Evolutionary conservation across 2,113 vertebrate species (phyloP).

Genomic region (Trogon melanurus): DNA sequence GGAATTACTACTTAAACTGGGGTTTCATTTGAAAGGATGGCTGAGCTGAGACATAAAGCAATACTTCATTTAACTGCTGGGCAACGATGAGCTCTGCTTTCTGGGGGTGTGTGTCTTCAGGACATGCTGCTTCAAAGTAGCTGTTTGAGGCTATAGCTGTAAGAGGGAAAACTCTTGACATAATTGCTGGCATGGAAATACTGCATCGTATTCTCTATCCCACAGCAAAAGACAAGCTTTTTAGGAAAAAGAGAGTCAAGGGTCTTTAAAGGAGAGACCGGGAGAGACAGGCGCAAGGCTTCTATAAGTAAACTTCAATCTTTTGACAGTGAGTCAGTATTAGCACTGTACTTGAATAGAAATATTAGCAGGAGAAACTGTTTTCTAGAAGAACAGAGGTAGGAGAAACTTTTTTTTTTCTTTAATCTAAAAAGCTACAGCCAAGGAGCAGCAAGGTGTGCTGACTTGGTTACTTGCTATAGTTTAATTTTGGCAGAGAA

Average conservation of each 20-base stretch:
- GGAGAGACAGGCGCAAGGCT: neutral
- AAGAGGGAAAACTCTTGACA: neutral
- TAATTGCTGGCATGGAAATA: neutral
- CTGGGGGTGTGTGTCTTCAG: neutral
- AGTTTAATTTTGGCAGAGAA: neutral
- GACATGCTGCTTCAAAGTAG: accelerated
- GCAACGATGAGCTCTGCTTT: neutral
- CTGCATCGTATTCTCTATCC: neutral
- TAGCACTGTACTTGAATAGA: neutral
- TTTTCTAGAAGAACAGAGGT: neutral
- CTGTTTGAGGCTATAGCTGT: neutral
- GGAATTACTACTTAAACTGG: neutral
- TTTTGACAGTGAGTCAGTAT: neutral
- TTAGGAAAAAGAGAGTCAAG: neutral
- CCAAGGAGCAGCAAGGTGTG: neutral
- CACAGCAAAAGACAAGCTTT: neutral
- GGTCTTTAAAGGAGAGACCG: neutral
- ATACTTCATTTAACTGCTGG: neutral
- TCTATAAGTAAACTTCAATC: neutral
- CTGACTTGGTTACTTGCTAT: neutral
- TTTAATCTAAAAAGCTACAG: neutral
- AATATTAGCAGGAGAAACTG: neutral
- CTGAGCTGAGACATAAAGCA: neutral
- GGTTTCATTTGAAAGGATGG: neutral
- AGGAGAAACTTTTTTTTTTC: neutral